Conservation (phyloP, 2,797 vertebrate genomes). For the Mormyrus hasselquistii region DNA sequence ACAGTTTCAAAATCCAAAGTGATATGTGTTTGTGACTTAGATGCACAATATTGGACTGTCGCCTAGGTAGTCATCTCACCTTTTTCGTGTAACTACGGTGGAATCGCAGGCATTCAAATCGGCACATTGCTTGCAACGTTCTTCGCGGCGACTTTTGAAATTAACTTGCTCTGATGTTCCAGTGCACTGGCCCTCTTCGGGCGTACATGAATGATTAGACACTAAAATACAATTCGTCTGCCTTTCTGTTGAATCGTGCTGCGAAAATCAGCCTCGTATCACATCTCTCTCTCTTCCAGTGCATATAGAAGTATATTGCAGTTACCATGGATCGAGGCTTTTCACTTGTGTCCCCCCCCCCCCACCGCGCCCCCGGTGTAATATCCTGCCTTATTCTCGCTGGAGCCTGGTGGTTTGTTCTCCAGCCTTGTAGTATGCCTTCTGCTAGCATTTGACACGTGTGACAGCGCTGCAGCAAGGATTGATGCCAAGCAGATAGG, state of each 20-base stretch:
- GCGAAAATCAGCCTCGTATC: constrained; percentile 46
- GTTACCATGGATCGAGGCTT: constrained; percentile 42
- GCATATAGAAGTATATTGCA: constrained; percentile 39
- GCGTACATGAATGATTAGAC: constrained; percentile 28
- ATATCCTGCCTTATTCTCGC: constrained; percentile 49
- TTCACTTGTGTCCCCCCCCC: constrained; percentile 34
- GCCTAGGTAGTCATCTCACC: neutral
- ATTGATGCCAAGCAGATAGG: constrained; percentile 72
- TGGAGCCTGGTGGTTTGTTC: constrained; percentile 50
- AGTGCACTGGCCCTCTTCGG: neutral
- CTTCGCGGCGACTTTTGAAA: neutral
- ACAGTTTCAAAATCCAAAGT: constrained; percentile 13
- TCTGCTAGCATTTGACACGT: constrained; percentile 53
- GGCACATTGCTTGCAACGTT: neutral
- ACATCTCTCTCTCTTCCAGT: constrained; percentile 30
- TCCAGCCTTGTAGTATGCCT: constrained; percentile 49
- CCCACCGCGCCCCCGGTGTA: constrained; percentile 38
- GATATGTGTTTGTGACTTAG: neutral
- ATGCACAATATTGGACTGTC: neutral
- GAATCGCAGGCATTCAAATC: neutral
- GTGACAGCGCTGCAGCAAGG: constrained; percentile 65
- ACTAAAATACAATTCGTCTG: constrained; percentile 48
- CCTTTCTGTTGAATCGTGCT: constrained; percentile 39
- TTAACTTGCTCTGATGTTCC: neutral
- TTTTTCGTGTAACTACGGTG: neutral